phyloP scores from a whole-genome alignment of 2,888 invertebrate genomes.

The Acleris emargana region DNA sequence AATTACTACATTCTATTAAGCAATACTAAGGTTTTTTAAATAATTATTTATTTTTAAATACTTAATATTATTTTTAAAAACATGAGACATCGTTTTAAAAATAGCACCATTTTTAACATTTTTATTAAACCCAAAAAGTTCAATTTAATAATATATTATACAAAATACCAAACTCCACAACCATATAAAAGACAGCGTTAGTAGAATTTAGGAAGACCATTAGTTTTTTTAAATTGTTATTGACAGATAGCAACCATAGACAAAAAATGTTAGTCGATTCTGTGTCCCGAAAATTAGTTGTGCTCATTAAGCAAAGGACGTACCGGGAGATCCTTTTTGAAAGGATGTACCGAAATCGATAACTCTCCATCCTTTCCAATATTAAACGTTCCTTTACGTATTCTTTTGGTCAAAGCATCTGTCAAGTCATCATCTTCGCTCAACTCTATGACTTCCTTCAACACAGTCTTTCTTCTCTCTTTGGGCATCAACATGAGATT shows the following conservation, averaged over 20 bases:
- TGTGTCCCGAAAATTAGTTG: constrained; percentile 34
- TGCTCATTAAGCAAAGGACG: constrained; percentile 46
- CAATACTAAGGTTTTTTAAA: not conserved
- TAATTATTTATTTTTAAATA: not conserved
- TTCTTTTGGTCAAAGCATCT: constrained; percentile 67
- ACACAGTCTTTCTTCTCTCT: constrained; percentile 59
- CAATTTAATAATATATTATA: not conserved
- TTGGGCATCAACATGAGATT: constrained; percentile 76
- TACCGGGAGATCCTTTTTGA: constrained; percentile 67
- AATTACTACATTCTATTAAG: constrained; percentile 1
- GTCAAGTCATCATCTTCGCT: constrained; percentile 70
- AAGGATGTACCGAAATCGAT: constrained; percentile 73
- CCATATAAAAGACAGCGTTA: constrained; percentile 12
- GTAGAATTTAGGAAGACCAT: not conserved
- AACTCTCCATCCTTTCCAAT: constrained; percentile 75
- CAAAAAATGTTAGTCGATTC: constrained; percentile 17
- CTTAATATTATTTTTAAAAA: not conserved
- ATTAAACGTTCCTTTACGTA: constrained; percentile 67
- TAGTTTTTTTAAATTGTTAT: constrained; percentile 12
- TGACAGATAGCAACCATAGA: constrained; percentile 17
- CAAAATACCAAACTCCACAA: constrained; percentile 12
- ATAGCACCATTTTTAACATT: not conserved
- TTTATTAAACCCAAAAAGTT: not conserved
- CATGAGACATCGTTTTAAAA: not conserved
- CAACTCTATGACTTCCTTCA: constrained; percentile 72